Conservation (phyloP, 2,113 vertebrate species). For the Sylvia atricapilla region DNA sequence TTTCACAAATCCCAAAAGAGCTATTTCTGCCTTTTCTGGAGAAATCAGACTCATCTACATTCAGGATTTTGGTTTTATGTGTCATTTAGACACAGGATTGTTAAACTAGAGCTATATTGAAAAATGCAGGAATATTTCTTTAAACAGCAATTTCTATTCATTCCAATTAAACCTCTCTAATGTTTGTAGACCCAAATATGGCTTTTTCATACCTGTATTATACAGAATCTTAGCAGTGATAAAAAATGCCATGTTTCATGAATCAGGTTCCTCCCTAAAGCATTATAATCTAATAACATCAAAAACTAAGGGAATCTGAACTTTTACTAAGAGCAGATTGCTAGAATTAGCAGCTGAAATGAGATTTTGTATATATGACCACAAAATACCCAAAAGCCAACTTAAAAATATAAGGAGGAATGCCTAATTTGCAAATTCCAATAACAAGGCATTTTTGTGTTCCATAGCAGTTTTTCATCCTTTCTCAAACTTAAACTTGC, state of each 20-base stretch:
- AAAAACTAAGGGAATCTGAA: neutral
- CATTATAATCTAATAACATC: neutral
- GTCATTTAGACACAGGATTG: neutral
- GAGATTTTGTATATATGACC: neutral
- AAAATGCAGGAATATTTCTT: neutral
- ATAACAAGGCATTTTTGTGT: neutral
- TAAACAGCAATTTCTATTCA: neutral
- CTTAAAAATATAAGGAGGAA: neutral
- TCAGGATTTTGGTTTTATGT: neutral
- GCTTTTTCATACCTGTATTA: neutral
- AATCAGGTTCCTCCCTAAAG: neutral
- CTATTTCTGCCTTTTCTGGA: neutral
- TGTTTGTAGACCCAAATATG: neutral
- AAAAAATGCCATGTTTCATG: neutral
- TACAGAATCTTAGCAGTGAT: neutral
- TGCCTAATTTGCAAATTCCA: neutral
- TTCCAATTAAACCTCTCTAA: neutral
- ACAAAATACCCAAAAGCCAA: neutral
- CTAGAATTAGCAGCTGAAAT: neutral
- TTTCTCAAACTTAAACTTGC: neutral
- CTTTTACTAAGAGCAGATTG: neutral
- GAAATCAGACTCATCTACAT: neutral
- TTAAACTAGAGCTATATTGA: neutral
- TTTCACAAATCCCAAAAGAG: neutral
- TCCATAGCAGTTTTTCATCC: neutral